Base-by-base conservation (phyloP, 2,113 vertebrate species). In the Myocastor coypus region DNA sequence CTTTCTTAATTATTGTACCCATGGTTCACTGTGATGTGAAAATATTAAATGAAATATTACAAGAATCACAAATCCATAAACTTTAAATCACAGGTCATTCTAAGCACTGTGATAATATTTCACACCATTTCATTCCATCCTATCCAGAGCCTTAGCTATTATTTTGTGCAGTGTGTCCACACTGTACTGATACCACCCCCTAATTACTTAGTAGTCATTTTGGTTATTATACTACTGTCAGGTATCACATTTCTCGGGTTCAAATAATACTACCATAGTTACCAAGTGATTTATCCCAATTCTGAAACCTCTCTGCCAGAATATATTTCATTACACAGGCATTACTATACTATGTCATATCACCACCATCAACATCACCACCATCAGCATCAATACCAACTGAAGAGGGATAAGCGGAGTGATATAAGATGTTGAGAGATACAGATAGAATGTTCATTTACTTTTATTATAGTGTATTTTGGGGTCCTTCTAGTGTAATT, bases 281-380 rank as follows among this genome's bases (percentile, higher is more conserved):
- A 13, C 37, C 4, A 12, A 84, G 34, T 9, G 32, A 10, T 40
- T 73, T 5, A n/a, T 26, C 10, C 28, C 20, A 52, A 24, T 22
- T 3, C 17, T 11, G 13, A 71, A 16, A 12, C 28, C 14, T 32
- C 2, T 26, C 5, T 24, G 16, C 10, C 17, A 5, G 8, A 42
- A 13, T 59, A 2, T 9, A n/a, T 59, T 20, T n/a, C 3, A n/a
- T 32, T 8, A 12, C 5, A 5, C 19, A 11, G 24, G 14, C 13
- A 32, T 82, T 66, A 24, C 71, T 57, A 14, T 57, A 55, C 16
- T 28, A 42, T 64, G 9, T n/a, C 3, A 7, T 12, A 52, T 16
- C 22, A 69, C 7, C 30, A 16, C 32, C 37, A 66, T 66, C 30
- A 34, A 32, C 24, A 64, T 46, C 26, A 20, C 46, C 28, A 46